Evolutionary conservation across 2,113 vertebrate species (phyloP), one percentile per base, ranked within the genome.

Genomic region (Bungarus multicinctus): DNA sequence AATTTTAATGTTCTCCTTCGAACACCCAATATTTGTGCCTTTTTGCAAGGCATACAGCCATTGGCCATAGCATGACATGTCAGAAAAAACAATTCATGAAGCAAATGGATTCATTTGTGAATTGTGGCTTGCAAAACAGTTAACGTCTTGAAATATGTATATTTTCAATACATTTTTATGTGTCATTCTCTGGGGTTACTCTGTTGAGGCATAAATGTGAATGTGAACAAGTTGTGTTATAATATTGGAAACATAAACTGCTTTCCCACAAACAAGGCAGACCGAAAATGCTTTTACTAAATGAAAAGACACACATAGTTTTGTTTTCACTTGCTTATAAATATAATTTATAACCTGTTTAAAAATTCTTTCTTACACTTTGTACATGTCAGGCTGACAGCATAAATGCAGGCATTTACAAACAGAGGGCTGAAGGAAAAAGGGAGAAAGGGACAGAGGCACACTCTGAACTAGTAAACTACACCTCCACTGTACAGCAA

Each of bases 331-430:
- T 98, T 99, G 98, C 98, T 99, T 99, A 99, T 99, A 99, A 99
- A 99, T 99, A 99, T 99, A 99, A 99, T 99, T 99, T 99, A 99
- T 99, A 99, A 98, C 98, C 98, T 97, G 98, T 98, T 99, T 99
- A 99, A 99, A 99, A 99, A 98, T 98, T 98, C 97, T 99, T 99
- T 99, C 98, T 99, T 99, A 99, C 98, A 99, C 98, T 99, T 99
- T 99, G 97, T 99, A 99, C 99, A 99, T 97, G 96, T 98, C 97
- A 97, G 97, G 97, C 97, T 96, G 97, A 98, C 97, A 97, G 97
- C 97, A 97, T 98, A 98, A 98, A 98, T 98, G 98, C 98, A 98
- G 98, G 98, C 98, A 98, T 98, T 98, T 98, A 98, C 98, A 98
- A 98, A 98, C 96, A 95, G 94, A 97, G 97, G 97, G 96, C 96